Evolutionary conservation across 2,797 vertebrate genomes (phyloP).

Genomic region (Selene dorsalis): DNA sequence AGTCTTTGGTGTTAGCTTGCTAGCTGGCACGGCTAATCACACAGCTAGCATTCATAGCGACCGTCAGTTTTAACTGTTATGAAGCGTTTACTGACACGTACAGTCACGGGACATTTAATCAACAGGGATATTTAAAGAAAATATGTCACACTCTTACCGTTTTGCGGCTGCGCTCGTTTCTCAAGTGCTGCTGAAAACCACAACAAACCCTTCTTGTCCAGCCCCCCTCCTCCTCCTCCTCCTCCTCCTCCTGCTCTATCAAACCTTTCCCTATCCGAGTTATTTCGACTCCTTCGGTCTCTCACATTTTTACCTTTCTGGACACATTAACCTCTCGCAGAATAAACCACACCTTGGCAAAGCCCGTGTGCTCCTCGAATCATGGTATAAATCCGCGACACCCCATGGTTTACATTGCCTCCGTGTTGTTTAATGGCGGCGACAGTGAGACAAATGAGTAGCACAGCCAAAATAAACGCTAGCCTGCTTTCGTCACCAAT

Average conservation of each 20-base stretch:
- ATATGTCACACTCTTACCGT: conserved; percentile 66
- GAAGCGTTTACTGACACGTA: background rate
- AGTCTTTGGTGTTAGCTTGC: conserved; percentile 43
- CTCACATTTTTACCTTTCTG: conserved; percentile 79
- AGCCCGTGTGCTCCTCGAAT: conserved; percentile 49
- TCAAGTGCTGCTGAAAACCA: conserved; percentile 67
- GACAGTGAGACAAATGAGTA: conserved; percentile 79
- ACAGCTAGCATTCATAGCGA: conserved; percentile 47
- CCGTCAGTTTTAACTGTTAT: background rate
- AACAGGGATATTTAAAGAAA: background rate
- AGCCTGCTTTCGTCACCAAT: conserved; percentile 77
- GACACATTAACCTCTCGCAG: conserved; percentile 47
- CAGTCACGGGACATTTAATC: background rate
- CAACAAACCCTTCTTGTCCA: conserved; percentile 78
- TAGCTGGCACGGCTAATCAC: conserved; percentile 58
- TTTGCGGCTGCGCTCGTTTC: conserved; percentile 59
- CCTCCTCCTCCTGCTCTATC: conserved; percentile 68
- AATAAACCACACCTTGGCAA: conserved; percentile 37
- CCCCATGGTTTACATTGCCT: conserved; percentile 73
- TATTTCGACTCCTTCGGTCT: conserved; percentile 54
- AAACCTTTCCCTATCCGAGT: conserved; percentile 72
- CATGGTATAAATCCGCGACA: conserved; percentile 68
- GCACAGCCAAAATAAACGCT: conserved; percentile 87
- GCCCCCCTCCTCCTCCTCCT: conserved; percentile 61
- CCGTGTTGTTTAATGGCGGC: conserved; percentile 86